phyloP scores from a whole-genome alignment of 2,797 vertebrate species.

The Sarcoramphus papa region DNA sequence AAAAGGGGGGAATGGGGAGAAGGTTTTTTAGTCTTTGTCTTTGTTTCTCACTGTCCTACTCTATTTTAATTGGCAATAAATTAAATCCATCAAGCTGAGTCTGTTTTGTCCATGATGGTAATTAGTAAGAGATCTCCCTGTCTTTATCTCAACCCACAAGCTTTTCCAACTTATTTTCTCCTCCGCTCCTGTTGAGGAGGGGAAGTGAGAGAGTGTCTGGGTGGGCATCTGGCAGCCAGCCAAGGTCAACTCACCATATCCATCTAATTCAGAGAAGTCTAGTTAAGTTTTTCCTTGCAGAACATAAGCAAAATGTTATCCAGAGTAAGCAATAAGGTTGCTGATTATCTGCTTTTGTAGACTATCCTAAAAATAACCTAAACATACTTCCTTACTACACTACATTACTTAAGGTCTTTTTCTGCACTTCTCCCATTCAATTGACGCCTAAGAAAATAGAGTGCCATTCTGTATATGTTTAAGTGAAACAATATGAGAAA shows the following conservation, averaged over 20 bases:
- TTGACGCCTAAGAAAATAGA: background rate
- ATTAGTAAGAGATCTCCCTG: background rate
- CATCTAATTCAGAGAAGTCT: background rate
- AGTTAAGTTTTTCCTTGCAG: background rate
- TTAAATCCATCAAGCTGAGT: background rate
- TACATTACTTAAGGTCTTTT: background rate
- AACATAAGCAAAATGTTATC: background rate
- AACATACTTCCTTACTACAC: background rate
- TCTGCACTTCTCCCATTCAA: background rate
- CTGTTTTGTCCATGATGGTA: background rate
- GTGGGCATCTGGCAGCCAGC: background rate
- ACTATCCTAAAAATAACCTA: background rate
- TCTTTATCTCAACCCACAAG: background rate
- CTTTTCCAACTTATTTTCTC: background rate
- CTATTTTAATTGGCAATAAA: background rate
- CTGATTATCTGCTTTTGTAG: background rate
- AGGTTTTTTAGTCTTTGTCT: background rate
- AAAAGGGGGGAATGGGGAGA: background rate
- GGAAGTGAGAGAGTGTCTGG: background rate
- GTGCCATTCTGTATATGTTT: background rate
- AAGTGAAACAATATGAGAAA: background rate
- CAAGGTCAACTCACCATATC: fast-evolving
- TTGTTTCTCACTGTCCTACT: background rate
- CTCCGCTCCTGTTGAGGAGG: too few relatives aligned
- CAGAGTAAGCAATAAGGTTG: background rate